Evolutionary conservation across 2,888 invertebrate genomes (phyloP).

Genomic region (Melanargia galathea): DNA sequence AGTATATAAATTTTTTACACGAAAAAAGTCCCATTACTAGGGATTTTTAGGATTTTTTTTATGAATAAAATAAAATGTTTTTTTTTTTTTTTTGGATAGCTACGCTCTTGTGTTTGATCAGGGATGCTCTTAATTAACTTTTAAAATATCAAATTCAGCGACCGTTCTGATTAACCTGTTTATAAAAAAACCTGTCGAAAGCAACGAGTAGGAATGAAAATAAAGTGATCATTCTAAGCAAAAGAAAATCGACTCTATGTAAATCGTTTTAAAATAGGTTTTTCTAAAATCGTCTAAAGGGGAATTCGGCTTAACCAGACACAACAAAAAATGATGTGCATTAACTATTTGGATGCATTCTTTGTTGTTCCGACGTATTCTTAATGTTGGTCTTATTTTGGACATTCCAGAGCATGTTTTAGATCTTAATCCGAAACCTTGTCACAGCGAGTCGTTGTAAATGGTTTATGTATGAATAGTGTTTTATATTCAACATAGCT

Average conservation of each 20-base stretch:
- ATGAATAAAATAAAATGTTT: too few relatives aligned
- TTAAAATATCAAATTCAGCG: not conserved
- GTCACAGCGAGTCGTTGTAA: constrained; percentile 5
- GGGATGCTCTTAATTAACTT: not conserved
- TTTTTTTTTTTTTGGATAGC: too few relatives aligned
- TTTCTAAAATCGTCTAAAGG: too few relatives aligned
- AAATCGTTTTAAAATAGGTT: not conserved
- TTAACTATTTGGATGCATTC: not conserved
- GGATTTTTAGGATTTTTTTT: too few relatives aligned
- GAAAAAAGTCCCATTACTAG: too few relatives aligned
- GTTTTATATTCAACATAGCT: constrained; percentile 20
- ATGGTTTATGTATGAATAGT: constrained; percentile 17
- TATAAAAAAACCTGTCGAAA: too few relatives aligned
- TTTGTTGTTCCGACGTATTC: not conserved
- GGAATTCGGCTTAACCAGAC: not conserved
- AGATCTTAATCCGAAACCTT: not conserved
- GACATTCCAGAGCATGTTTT: not conserved
- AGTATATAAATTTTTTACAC: too few relatives aligned
- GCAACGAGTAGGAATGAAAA: not conserved
- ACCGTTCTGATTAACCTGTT: constrained; percentile 12
- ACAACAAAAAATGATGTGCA: not conserved
- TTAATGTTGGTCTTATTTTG: constrained; percentile 4
- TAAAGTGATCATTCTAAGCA: not conserved
- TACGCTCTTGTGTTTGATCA: too few relatives aligned
- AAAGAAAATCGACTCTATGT: not conserved